phyloP scores from a whole-genome alignment of 2,113 vertebrate species.

The Phyllopteryx taeniolatus region DNA sequence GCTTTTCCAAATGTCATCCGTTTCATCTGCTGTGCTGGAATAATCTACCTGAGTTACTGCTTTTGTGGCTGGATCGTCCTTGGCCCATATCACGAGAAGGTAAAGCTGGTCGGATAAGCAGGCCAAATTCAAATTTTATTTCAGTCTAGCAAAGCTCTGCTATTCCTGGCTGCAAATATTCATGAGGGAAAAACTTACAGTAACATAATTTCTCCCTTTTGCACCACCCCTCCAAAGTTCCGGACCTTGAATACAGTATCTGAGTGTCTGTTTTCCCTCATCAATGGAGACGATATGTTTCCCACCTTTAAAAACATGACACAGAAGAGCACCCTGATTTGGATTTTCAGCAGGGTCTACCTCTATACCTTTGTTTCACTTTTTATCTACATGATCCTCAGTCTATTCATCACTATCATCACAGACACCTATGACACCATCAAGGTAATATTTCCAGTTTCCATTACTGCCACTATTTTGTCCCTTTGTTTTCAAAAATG shows the following conservation, averaged over 20 bases:
- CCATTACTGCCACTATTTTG: not conserved
- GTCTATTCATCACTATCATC: constrained; percentile 96
- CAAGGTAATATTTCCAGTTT: constrained; percentile 76
- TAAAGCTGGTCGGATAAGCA: constrained; percentile 29
- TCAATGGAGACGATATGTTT: constrained; percentile 97
- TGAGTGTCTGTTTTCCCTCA: constrained; percentile 90
- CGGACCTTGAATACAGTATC: constrained; percentile 87
- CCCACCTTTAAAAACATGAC: constrained; percentile 90
- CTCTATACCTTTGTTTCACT: constrained; percentile 93
- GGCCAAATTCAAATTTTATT: not conserved
- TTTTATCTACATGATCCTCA: constrained; percentile 97
- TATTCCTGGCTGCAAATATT: not conserved
- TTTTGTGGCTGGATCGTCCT: constrained; percentile 96
- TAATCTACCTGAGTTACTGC: constrained; percentile 95
- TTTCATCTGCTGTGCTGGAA: constrained; percentile 90
- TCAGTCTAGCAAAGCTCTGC: not conserved
- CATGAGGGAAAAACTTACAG: not conserved
- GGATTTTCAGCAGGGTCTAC: constrained; percentile 91
- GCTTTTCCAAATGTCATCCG: constrained; percentile 88
- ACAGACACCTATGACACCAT: constrained; percentile 94
- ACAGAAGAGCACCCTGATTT: constrained; percentile 89
- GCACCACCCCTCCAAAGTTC: constrained; percentile 73
- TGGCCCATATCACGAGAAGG: constrained; percentile 93
- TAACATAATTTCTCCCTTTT: not conserved
- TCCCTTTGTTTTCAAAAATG: not conserved